Conservation (phyloP, 2,888 invertebrate species). For the Sthenelais limicola region DNA sequence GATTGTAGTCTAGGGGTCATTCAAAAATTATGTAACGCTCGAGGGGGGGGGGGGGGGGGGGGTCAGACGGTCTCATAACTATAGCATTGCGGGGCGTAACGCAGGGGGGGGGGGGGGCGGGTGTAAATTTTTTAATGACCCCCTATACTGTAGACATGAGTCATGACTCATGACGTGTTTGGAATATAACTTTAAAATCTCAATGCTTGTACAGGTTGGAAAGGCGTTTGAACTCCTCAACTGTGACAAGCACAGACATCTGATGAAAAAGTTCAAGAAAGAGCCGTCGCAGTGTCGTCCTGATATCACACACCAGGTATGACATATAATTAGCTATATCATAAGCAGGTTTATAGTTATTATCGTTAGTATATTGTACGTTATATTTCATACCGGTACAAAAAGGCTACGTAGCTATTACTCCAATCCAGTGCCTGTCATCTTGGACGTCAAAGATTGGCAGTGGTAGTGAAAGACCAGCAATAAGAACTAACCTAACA, state of each 20-base stretch:
- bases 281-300: constrained; percentile 89
- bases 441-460: not conserved
- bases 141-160: too few relatives aligned
- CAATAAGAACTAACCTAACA: not conserved
- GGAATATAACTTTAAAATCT: too few relatives aligned
- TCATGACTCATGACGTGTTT: too few relatives aligned
- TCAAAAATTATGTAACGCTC: too few relatives aligned
- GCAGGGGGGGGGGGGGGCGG: too few relatives aligned
- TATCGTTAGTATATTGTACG: not conserved
- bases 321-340: not conserved
- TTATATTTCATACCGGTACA: not conserved
- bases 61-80: too few relatives aligned
- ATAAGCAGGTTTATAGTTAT: not conserved
- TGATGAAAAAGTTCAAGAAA: constrained; percentile 88
- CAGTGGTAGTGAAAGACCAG: too few relatives aligned
- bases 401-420: not conserved
- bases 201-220: constrained; percentile 85
- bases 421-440: not conserved
- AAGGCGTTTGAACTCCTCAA: constrained; percentile 91
- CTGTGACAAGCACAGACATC: constrained; percentile 91
- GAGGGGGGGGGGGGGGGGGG: too few relatives aligned
- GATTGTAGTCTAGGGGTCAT: too few relatives aligned
- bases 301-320: constrained; percentile 93
- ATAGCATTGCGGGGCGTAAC: too few relatives aligned
- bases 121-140: too few relatives aligned